Evolutionary conservation across 2,888 invertebrate genomes (phyloP).

Genomic region (Eucera pruinosa): DNA sequence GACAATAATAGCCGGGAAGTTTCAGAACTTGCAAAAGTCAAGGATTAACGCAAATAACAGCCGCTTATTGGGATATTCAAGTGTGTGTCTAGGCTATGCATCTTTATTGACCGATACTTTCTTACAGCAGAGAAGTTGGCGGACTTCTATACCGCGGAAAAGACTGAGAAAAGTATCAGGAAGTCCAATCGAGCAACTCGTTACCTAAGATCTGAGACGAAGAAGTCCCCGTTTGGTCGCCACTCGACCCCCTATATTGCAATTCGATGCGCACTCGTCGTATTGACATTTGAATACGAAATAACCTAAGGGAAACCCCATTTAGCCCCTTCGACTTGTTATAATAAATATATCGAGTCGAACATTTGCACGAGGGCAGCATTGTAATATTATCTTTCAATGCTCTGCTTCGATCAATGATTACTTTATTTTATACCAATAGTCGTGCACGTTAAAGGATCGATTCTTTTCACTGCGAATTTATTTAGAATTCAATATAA

Average conservation of each 20-base stretch:
- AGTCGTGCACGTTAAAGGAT: no score
- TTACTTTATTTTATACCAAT: no score
- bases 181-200: conserved; percentile 70
- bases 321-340: conserved; percentile 8
- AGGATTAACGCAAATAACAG: conserved; percentile 68
- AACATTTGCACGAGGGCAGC: background rate
- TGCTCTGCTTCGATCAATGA: no score
- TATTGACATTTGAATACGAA: conserved; percentile 57
- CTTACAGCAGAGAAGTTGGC: conserved; percentile 48
- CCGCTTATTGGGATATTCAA: conserved; percentile 67
- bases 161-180: conserved; percentile 57
- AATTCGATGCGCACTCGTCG: conserved; percentile 47
- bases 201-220: conserved; percentile 60
- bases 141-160: conserved; percentile 46
- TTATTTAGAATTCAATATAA: no score
- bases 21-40: conserved; percentile 30
- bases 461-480: no score
- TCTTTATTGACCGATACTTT: conserved; percentile 69
- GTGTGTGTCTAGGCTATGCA: conserved; percentile 48
- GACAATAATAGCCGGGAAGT: conserved; percentile 54
- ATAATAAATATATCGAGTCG: conserved; percentile 8
- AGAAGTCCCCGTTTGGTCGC: conserved; percentile 47
- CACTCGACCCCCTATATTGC: conserved; percentile 66
- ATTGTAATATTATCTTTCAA: background rate
- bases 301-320: conserved; percentile 36